Evolutionary conservation across 2,113 vertebrate genomes (phyloP).

Genomic region (Scytalopus superciliaris): DNA sequence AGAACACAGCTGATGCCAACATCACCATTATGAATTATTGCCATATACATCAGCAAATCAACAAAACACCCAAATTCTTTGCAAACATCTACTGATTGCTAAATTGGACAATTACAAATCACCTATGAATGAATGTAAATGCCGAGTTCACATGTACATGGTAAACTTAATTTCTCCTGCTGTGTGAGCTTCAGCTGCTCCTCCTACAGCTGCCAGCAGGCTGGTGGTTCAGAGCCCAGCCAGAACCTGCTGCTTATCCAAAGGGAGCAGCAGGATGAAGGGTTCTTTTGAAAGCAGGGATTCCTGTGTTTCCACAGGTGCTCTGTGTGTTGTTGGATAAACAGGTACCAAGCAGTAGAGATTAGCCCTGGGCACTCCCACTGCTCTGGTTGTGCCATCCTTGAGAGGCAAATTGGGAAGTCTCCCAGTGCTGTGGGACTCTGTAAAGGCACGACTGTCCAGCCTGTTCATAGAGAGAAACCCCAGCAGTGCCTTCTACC

Average conservation of each 20-base stretch:
- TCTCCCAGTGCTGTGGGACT: background rate
- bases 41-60: background rate
- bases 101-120: conserved; percentile 39
- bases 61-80: background rate
- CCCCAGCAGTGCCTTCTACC: accelerated
- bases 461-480: background rate
- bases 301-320: background rate
- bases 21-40: background rate
- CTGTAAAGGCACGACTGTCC: background rate
- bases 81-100: background rate
- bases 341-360: background rate
- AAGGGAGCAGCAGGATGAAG: background rate
- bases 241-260: background rate
- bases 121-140: background rate
- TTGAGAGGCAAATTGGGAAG: background rate
- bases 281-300: background rate
- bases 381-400: background rate
- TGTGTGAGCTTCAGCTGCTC: background rate
- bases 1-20: background rate
- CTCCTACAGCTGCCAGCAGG: background rate
- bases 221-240: background rate
- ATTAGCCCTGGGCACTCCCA: background rate
- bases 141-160: background rate
- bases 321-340: background rate
- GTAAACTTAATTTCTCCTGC: background rate